Percentiles rank a stretch among this genome's conserved stretches.
These are phyloP conservation scores for Coregonus sp. DNA, from an alignment of 2,797 vertebrate species.

Conservation along the genomic window DNA sequence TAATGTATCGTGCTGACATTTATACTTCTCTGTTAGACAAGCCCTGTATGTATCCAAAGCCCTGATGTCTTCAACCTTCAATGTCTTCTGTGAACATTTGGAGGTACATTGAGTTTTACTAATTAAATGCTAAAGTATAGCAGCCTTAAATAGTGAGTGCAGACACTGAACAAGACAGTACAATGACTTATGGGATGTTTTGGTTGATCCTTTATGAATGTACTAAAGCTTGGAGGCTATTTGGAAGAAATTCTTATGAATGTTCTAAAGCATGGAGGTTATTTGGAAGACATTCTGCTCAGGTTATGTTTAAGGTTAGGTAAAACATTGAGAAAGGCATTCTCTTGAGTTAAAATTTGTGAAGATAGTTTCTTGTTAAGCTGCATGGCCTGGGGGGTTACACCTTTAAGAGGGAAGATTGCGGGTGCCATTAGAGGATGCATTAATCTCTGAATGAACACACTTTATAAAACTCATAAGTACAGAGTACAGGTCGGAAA, in stretches of 20 bases:
- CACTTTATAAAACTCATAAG: constrained; percentile 42
- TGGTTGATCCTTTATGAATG: constrained; percentile 32
- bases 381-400: constrained; percentile 39
- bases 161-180: not conserved
- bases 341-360: constrained; percentile 32
- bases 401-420: constrained; percentile 11
- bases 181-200: constrained; percentile 32
- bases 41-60: not conserved
- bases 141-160: too few species aligned
- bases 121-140: not conserved
- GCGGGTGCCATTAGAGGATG: constrained; percentile 4
- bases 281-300: not conserved
- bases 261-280: constrained; percentile 21
- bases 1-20: too few species aligned
- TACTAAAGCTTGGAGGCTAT: too few species aligned
- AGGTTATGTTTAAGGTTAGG: constrained; percentile 6
- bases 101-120: not conserved
- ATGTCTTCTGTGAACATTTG: not conserved
- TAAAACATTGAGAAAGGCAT: constrained; percentile 47
- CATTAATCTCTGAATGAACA: constrained; percentile 57
- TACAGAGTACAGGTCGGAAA: constrained; percentile 58
- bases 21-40: constrained; percentile 9
- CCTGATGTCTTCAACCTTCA: not conserved
- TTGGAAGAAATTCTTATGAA: not conserved
- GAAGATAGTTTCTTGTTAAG: constrained; percentile 43